These are phyloP conservation scores for Sylvilagus bachmani DNA, from an alignment of 2,113 vertebrate genomes.

Conservation along the genomic window DNA sequence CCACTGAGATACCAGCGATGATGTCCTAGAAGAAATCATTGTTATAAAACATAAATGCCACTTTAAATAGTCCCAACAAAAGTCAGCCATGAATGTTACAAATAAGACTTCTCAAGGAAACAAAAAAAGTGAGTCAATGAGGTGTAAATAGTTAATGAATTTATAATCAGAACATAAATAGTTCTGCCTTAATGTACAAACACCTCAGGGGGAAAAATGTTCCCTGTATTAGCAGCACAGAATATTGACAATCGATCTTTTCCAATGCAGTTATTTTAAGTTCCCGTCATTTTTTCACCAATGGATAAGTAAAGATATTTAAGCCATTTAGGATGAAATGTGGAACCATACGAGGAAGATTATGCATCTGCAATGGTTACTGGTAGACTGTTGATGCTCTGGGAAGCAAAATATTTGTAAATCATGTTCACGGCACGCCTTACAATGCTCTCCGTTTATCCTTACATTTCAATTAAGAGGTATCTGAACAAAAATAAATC, in stretches of 20 bases:
- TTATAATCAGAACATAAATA: slow-evolving; percentile 78
- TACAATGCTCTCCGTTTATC: not conserved
- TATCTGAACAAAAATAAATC: not conserved
- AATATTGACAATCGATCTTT: slow-evolving; percentile 56
- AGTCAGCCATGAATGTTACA: slow-evolving; percentile 64
- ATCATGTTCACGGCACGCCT: slow-evolving; percentile 7
- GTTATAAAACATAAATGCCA: not conserved
- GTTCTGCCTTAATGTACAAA: slow-evolving; percentile 69
- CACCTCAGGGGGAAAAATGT: slow-evolving; percentile 64
- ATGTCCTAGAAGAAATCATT: not conserved
- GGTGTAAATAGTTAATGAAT: slow-evolving; percentile 73
- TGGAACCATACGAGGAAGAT: slow-evolving; percentile 24
- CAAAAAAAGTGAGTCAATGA: slow-evolving; percentile 67
- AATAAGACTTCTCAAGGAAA: slow-evolving; percentile 37
- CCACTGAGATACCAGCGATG: not conserved
- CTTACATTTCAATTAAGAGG: not conserved
- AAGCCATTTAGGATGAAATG: slow-evolving; percentile 77
- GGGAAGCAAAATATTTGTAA: slow-evolving; percentile 41
- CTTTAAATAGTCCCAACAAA: slow-evolving; percentile 29
- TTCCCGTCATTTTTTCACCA: slow-evolving; percentile 75
- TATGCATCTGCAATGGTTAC: slow-evolving; percentile 53
- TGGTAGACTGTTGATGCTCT: slow-evolving; percentile 51
- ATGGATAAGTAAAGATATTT: slow-evolving; percentile 74
- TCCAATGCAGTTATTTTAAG: slow-evolving; percentile 73
- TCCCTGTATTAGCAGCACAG: slow-evolving; percentile 58